These are phyloP conservation scores for Deroptyus accipitrinus DNA, from an alignment of 2,113 vertebrate species.

Conservation along the genomic window DNA sequence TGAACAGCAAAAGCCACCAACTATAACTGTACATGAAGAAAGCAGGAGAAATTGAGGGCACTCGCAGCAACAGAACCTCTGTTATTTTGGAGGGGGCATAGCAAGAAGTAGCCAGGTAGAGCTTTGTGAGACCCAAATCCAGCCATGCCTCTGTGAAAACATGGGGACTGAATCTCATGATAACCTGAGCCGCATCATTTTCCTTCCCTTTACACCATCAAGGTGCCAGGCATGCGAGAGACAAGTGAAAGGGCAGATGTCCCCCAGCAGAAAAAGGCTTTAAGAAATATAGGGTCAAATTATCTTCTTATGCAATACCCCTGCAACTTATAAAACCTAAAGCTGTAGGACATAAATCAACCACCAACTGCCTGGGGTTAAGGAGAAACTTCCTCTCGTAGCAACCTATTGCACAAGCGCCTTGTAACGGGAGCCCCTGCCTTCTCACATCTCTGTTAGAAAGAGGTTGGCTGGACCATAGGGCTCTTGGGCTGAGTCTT, in stretches of 20 bases:
- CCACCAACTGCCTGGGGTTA: constrained; percentile 50
- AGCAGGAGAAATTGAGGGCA: background rate
- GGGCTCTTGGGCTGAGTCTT: background rate
- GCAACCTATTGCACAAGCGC: background rate
- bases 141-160: background rate
- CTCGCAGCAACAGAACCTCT: rapidly evolving
- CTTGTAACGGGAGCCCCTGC: background rate
- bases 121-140: background rate
- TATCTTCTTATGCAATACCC: background rate
- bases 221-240: rapidly evolving
- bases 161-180: rapidly evolving
- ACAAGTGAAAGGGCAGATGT: background rate
- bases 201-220: background rate
- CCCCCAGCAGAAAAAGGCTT: background rate
- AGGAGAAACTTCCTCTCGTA: constrained; percentile 34
- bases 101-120: rapidly evolving
- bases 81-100: background rate
- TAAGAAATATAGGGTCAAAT: background rate
- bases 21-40: rapidly evolving
- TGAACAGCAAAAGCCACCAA: background rate
- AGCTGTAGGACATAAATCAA: constrained; percentile 53
- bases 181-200: rapidly evolving
- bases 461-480: rapidly evolving
- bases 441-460: background rate
- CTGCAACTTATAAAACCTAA: background rate